Percentiles rank a stretch among this genome's conserved stretches.
These are phyloP conservation scores for Ranitomeya imitator DNA, from an alignment of 2,113 vertebrate genomes.

Conservation along the genomic window DNA sequence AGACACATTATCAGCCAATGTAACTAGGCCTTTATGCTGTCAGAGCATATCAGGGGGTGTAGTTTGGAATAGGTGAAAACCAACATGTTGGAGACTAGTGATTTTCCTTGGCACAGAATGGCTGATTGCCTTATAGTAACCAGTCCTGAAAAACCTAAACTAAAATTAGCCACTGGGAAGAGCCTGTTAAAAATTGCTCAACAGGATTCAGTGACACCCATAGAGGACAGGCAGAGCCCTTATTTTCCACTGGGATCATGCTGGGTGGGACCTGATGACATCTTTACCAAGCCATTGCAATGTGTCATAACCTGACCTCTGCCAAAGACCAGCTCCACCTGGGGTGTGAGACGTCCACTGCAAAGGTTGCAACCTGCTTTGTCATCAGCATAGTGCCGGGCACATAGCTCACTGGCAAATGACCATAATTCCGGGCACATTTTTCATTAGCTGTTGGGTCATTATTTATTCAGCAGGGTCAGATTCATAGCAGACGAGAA, in stretches of 20 bases:
- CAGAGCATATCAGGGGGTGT: background rate
- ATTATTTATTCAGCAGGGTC: background rate
- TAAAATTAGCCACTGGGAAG: conserved; percentile 50
- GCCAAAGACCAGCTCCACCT: conserved; percentile 47
- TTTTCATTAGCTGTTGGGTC: background rate
- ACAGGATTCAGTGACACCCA: conserved; percentile 47
- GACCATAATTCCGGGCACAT: background rate
- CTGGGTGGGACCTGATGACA: conserved; percentile 53
- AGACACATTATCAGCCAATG: no score
- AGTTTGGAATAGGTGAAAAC: background rate
- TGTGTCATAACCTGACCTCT: conserved; percentile 52
- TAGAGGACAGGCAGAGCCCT: conserved; percentile 42
- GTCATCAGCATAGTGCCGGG: conserved; percentile 27
- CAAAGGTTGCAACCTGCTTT: conserved; percentile 31
- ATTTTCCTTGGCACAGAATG: background rate
- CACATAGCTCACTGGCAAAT: background rate
- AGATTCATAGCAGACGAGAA: no score
- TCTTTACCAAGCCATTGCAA: conserved; percentile 47
- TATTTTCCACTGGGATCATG: conserved; percentile 53
- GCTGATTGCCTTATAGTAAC: background rate
- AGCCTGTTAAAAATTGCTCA: conserved; percentile 46
- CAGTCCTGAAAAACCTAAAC: conserved; percentile 27
- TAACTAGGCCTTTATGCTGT: no score
- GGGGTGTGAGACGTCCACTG: conserved; percentile 43
- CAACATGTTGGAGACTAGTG: background rate